These are phyloP conservation scores for Anthoscopus minutus DNA, from an alignment of 2,113 vertebrate species.

Conservation along the genomic window DNA sequence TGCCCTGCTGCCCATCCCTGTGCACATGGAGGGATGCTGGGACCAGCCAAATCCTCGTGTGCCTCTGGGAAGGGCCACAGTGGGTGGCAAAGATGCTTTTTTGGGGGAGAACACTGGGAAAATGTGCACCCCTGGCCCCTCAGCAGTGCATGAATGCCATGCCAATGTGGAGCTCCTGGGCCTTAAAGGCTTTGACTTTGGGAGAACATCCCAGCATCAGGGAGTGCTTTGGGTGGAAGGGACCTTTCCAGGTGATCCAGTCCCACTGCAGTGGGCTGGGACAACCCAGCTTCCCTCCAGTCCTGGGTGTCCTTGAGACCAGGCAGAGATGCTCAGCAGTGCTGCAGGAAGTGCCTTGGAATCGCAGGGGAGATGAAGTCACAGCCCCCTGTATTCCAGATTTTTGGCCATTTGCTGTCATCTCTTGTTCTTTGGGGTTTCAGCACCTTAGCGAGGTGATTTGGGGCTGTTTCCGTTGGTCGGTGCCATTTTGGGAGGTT, in stretches of 20 bases:
- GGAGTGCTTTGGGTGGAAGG: not conserved
- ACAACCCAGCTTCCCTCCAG: not conserved
- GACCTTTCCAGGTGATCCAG: not conserved
- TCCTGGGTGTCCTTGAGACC: rapidly evolving
- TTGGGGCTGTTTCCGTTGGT: not conserved
- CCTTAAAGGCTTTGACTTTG: not conserved
- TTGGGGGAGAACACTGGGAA: not conserved
- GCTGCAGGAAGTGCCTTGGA: not conserved
- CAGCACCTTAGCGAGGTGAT: not conserved
- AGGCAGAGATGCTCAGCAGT: not conserved
- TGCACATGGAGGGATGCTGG: not conserved
- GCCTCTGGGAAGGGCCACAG: not conserved
- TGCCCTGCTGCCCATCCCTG: not conserved
- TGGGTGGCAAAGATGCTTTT: not conserved
- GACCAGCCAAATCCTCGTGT: rapidly evolving
- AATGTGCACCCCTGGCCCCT: not conserved
- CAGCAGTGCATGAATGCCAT: not conserved
- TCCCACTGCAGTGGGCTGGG: not conserved
- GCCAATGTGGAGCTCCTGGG: not conserved
- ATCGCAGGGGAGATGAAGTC: not conserved
- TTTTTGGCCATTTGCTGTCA: not conserved
- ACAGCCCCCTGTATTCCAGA: rapidly evolving
- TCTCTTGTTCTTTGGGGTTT: not conserved
- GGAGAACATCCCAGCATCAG: not conserved
- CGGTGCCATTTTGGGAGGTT: not conserved